A percentile compares a stretch with the other conserved stretches of the same genome.
Evolutionary conservation across 1,140 invertebrate species (phyloP).

Genomic region (Nomia melanderi): DNA sequence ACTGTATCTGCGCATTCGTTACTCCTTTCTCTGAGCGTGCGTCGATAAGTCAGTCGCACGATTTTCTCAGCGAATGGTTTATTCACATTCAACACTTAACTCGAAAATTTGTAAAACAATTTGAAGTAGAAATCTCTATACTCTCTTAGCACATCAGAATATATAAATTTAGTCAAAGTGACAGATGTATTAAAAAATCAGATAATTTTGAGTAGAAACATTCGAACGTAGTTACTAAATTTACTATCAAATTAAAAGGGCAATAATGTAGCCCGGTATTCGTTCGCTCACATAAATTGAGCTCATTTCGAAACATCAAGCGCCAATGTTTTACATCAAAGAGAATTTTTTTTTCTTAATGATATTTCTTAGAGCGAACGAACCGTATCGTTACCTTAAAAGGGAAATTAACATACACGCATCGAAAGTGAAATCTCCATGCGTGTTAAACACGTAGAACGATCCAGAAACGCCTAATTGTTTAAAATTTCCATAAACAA

Average conservation of each 20-base stretch:
- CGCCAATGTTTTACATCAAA: too few relatives aligned
- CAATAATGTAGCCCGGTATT: background rate
- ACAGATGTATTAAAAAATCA: too few relatives aligned
- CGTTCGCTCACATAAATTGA: slow-evolving; percentile 30
- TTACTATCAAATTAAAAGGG: too few relatives aligned
- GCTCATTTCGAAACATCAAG: slow-evolving; percentile 7
- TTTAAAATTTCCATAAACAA: background rate
- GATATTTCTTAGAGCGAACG: background rate
- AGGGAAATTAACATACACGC: background rate
- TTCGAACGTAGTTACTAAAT: slow-evolving; percentile 19
- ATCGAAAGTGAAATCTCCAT: slow-evolving; percentile 4
- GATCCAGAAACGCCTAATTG: background rate
- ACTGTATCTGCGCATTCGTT: too few relatives aligned
- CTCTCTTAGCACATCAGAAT: background rate
- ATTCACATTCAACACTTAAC: background rate
- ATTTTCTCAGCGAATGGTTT: slow-evolving; percentile 31
- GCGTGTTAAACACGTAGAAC: background rate
- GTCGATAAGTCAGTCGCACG: slow-evolving; percentile 32
- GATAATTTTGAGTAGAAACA: slow-evolving; percentile 43
- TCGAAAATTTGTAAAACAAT: too few relatives aligned
- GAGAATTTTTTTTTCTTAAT: too few relatives aligned
- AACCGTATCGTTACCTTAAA: background rate
- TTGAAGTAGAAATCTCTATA: background rate
- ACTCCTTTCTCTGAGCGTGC: slow-evolving; percentile 6
- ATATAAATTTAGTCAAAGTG: background rate